Evolutionary conservation across 2,888 invertebrate genomes (phyloP).

Genomic region (Germaria angustata): DNA sequence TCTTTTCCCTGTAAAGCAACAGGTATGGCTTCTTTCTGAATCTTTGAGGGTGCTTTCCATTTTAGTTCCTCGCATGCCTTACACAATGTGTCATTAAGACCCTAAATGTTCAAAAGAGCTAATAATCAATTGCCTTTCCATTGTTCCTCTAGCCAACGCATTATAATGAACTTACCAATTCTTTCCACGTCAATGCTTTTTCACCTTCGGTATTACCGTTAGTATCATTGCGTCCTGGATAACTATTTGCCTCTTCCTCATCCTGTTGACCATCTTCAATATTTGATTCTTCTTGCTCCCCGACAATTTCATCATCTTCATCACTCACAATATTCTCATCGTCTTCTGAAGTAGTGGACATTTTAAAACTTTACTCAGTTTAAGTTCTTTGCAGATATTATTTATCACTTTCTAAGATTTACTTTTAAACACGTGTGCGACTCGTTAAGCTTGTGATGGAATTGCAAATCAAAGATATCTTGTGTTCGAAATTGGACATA

Average conservation of each 20-base stretch:
- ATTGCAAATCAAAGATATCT: conserved; percentile 36
- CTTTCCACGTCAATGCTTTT: conserved; percentile 81
- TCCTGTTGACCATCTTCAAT: conserved; percentile 31
- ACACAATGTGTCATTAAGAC: conserved; percentile 92
- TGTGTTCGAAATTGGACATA: background rate
- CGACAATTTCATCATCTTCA: conserved; percentile 69
- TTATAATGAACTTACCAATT: conserved; percentile 81
- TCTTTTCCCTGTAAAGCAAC: conserved; percentile 92
- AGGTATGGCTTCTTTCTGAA: conserved; percentile 96
- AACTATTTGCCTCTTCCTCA: background rate
- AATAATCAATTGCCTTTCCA: conserved; percentile 53
- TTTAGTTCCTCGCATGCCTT: conserved; percentile 95
- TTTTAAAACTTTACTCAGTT: conserved; percentile 61
- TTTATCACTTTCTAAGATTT: background rate
- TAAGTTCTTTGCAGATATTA: background rate
- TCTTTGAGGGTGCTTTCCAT: conserved; percentile 97
- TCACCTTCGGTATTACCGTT: conserved; percentile 54
- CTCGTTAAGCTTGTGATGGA: background rate
- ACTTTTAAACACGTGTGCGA: conserved; percentile 37
- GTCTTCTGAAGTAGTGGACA: conserved; percentile 77
- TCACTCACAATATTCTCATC: too few relatives aligned
- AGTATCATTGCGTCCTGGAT: background rate
- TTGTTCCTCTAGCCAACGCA: conserved; percentile 27
- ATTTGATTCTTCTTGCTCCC: conserved; percentile 56
- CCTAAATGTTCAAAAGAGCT: conserved; percentile 82